Percentiles rank a stretch among this genome's conserved stretches.
Evolutionary conservation across 92 coral and sea anemone species (phyloP).

Genomic region (Zoanthus gigantus): DNA sequence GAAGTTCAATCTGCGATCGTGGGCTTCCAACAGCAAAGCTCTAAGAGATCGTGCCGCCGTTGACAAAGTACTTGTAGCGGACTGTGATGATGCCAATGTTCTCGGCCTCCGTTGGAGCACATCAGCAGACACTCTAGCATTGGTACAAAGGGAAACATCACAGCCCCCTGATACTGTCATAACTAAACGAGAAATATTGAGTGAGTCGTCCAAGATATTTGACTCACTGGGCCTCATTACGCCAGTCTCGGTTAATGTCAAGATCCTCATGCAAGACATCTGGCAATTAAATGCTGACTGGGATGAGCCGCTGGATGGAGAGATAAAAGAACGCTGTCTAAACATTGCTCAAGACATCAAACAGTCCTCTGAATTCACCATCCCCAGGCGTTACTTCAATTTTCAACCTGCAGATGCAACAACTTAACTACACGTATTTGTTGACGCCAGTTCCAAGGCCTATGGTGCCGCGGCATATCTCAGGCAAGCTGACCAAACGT

Average conservation of each 20-base stretch:
- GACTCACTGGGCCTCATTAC: conserved; percentile 50
- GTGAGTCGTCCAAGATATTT: background rate
- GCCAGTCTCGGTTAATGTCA: conserved; percentile 52
- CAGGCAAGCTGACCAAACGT: conserved; percentile 17
- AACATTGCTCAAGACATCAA: background rate
- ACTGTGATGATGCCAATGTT: no score
- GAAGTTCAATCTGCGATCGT: no score
- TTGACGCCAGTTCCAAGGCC: no score
- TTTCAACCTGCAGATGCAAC: no score
- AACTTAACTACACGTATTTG: no score
- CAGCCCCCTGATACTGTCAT: background rate
- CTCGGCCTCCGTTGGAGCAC: no score
- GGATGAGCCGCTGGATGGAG: background rate
- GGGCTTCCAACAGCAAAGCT: no score
- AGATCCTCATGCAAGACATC: conserved; percentile 51
- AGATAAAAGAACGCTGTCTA: background rate
- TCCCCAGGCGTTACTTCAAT: background rate
- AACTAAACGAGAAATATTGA: conserved; percentile 10
- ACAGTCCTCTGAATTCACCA: background rate
- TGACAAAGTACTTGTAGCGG: no score
- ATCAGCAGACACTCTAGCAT: no score
- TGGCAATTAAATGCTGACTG: background rate
- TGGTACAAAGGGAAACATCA: background rate
- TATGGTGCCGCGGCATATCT: conserved; percentile 16
- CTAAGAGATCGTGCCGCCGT: no score